Conservation (phyloP, 2,888 invertebrate genomes). For the Acleris laterana region DNA sequence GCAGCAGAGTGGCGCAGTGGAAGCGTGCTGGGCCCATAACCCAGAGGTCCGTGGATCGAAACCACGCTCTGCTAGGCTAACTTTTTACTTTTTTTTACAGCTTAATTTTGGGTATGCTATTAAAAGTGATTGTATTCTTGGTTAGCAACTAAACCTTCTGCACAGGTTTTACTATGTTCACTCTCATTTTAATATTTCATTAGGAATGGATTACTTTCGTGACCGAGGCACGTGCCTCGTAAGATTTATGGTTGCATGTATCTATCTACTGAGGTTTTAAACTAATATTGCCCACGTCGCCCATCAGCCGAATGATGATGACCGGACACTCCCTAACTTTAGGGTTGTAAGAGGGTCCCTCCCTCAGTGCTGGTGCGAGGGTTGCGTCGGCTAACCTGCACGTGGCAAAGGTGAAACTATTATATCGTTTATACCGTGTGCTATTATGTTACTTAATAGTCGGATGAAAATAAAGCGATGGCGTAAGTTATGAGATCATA, state of each 20-base stretch:
- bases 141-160: background rate
- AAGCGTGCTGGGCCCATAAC: conserved; percentile 92
- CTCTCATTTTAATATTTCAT: conserved; percentile 9
- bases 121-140: too few relatives aligned
- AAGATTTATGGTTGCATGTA: conserved; percentile 52
- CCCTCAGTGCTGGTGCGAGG: conserved; percentile 56
- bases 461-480: conserved; percentile 27
- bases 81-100: background rate
- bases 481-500: conserved; percentile 42
- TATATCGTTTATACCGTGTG: conserved; percentile 39
- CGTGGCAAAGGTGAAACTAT: conserved; percentile 54
- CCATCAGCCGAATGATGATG: conserved; percentile 66
- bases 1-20: conserved; percentile 89
- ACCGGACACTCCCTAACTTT: conserved; percentile 67
- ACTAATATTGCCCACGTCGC: conserved; percentile 61
- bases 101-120: too few relatives aligned
- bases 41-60: conserved; percentile 97
- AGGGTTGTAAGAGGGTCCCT: conserved; percentile 63
- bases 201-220: conserved; percentile 32
- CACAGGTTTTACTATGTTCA: background rate
- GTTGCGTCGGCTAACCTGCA: conserved; percentile 52
- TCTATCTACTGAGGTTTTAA: conserved; percentile 51
- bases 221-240: conserved; percentile 40
- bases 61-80: conserved; percentile 89
- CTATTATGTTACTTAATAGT: conserved; percentile 35